These are phyloP conservation scores for Epirrita christyi DNA, from an alignment of 2,888 invertebrate species.

Conservation along the genomic window DNA sequence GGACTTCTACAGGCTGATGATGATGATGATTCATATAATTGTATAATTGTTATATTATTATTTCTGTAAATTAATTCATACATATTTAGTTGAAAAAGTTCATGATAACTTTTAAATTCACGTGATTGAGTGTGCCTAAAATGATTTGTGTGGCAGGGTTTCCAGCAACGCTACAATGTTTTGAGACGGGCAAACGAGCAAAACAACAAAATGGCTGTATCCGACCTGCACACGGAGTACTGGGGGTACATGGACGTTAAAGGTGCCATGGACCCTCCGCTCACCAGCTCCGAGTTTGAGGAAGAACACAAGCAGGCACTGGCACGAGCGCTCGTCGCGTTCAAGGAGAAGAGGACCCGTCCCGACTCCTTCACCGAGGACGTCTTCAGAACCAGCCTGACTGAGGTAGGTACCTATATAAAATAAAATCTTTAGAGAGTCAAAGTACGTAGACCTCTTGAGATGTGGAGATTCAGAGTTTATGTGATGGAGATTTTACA, in stretches of 20 bases:
- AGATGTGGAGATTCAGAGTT: no score
- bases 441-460: no score
- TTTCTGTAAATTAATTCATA: no score
- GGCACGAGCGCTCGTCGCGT: background rate
- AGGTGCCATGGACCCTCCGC: background rate
- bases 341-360: slow-evolving; percentile 2
- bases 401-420: background rate
- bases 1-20: no score
- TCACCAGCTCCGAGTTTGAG: background rate
- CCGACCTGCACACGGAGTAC: background rate
- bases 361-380: background rate
- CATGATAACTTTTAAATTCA: no score
- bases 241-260: slow-evolving; percentile 3
- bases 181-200: background rate
- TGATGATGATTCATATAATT: no score
- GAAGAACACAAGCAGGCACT: background rate
- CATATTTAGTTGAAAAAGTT: no score
- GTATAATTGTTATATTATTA: no score
- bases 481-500: no score
- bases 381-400: slow-evolving; percentile 1
- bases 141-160: background rate
- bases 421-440: no score
- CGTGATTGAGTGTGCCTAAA: background rate
- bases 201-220: background rate
- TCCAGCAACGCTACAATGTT: background rate